These are phyloP conservation scores for Clarias laeviceps DNA, from an alignment of 2,797 vertebrate species.

Conservation along the genomic window DNA sequence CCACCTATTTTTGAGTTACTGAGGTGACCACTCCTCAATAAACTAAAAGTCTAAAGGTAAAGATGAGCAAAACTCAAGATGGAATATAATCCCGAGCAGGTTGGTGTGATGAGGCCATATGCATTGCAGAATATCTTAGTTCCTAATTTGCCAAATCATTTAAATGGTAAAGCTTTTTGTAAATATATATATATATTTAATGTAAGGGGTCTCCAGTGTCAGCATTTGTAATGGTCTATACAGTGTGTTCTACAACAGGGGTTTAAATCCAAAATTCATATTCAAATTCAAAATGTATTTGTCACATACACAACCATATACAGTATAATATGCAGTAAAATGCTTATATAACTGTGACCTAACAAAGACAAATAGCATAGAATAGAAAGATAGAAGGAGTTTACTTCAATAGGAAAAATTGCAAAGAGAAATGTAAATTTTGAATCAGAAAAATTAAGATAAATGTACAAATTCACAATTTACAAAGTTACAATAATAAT, in stretches of 20 bases:
- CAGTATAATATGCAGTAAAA: too few relatives aligned
- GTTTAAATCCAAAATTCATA: not conserved
- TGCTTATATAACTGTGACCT: too few relatives aligned
- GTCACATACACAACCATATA: not conserved
- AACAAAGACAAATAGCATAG: too few relatives aligned
- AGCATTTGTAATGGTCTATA: not conserved
- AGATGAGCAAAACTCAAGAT: not conserved
- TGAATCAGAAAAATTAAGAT: too few relatives aligned
- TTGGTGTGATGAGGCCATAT: not conserved
- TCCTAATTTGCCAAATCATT: not conserved
- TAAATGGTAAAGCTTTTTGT: not conserved
- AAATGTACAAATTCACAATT: too few relatives aligned
- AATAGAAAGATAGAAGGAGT: too few relatives aligned
- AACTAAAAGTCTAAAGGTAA: not conserved
- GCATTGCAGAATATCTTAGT: not conserved
- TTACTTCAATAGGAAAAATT: too few relatives aligned
- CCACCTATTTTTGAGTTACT: not conserved
- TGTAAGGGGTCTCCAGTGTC: not conserved
- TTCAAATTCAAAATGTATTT: too few relatives aligned
- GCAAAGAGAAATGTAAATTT: too few relatives aligned
- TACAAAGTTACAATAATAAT: too few relatives aligned
- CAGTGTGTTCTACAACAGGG: not conserved
- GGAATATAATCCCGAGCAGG: not conserved
- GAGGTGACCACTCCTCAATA: not conserved
- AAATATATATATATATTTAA: not conserved